Percentiles rank a stretch among this genome's conserved stretches.
These are phyloP conservation scores for Scotopteryx bipunctaria DNA, from an alignment of 2,888 invertebrate species.

Conservation along the genomic window DNA sequence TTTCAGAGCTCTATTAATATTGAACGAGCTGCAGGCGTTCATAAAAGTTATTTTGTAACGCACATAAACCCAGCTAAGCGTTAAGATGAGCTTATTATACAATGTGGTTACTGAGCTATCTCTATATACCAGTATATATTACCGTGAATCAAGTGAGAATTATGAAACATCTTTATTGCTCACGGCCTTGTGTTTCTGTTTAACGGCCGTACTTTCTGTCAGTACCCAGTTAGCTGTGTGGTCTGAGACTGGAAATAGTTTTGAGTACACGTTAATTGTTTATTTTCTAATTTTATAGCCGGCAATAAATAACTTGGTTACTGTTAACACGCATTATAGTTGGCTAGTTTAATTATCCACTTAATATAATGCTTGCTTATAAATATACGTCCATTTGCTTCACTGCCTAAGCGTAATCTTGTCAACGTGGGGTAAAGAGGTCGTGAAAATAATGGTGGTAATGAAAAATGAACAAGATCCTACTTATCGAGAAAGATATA, in stretches of 20 bases:
- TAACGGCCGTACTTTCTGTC: slow-evolving; percentile 26
- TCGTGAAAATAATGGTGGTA: no score
- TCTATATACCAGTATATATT: neutral
- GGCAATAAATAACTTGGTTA: neutral
- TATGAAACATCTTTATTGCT: slow-evolving; percentile 42
- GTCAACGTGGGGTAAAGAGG: no score
- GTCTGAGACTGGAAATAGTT: slow-evolving; percentile 14
- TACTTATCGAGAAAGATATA: no score
- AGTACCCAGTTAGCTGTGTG: slow-evolving; percentile 13
- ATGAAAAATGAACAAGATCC: no score
- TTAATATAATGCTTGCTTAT: neutral
- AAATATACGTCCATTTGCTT: neutral
- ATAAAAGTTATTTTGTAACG: slow-evolving; percentile 16
- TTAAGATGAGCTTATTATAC: slow-evolving; percentile 39
- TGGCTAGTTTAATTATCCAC: slow-evolving; percentile 1
- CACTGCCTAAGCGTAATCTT: no score
- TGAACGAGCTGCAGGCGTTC: neutral
- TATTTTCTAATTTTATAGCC: slow-evolving; percentile 7
- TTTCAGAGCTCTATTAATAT: neutral
- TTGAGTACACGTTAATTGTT: slow-evolving; percentile 9
- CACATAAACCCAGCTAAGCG: slow-evolving; percentile 24
- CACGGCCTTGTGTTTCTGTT: slow-evolving; percentile 34
- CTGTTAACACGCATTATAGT: neutral
- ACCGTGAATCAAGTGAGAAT: slow-evolving; percentile 41
- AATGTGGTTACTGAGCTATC: slow-evolving; percentile 31